phyloP scores from a whole-genome alignment of 2,113 vertebrate genomes.

The Trachemys scripta region DNA sequence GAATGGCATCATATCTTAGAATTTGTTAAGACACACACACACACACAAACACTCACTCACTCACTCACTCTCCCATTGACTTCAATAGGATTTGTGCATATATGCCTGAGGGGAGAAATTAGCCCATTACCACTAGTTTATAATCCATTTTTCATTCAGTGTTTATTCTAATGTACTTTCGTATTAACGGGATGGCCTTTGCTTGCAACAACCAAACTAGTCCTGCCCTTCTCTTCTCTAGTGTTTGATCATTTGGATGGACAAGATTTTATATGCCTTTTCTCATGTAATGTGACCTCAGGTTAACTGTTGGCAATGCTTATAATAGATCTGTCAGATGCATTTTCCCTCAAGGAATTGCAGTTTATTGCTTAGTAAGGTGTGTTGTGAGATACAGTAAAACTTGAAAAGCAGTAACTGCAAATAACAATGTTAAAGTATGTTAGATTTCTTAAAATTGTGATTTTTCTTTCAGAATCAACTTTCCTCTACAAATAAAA shows the following conservation, averaged over 20 bases:
- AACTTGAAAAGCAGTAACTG: not conserved
- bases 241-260: not conserved
- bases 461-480: conserved; percentile 69
- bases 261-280: not conserved
- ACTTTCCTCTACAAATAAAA: conserved; percentile 74
- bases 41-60: not conserved
- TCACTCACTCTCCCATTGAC: no score
- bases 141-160: fast-evolving
- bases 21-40: no score
- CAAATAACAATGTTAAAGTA: not conserved
- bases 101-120: not conserved
- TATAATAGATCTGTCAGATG: not conserved
- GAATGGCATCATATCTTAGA: not conserved
- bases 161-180: not conserved
- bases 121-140: not conserved
- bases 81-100: not conserved
- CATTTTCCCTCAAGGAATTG: conserved; percentile 6
- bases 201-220: not conserved
- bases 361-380: not conserved
- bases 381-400: not conserved
- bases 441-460: not conserved
- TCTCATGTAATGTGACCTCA: not conserved
- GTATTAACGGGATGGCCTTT: not conserved
- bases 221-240: not conserved
- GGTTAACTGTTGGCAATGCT: not conserved